Evolutionary conservation across 2,888 invertebrate genomes (phyloP).

Genomic region (Hedya salicella): DNA sequence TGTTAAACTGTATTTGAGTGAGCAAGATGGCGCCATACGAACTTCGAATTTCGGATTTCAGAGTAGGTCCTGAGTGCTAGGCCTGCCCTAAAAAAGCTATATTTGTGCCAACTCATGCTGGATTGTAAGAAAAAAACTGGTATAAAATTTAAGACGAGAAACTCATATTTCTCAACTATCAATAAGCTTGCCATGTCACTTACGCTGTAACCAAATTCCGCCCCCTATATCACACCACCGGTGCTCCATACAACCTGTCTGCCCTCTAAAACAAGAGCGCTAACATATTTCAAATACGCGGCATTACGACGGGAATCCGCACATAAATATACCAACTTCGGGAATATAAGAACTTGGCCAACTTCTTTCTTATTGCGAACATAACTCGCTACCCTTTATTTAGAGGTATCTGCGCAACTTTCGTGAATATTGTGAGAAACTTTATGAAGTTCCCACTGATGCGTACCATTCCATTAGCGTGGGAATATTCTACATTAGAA

Average conservation of each 20-base stretch:
- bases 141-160: too few relatives aligned
- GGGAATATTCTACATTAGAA: background rate
- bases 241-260: constrained; percentile 13
- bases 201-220: too few relatives aligned
- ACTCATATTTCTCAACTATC: too few relatives aligned
- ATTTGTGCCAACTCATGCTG: too few relatives aligned
- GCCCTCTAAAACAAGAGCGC: constrained; percentile 1
- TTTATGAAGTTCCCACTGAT: constrained; percentile 11
- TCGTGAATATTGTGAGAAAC: constrained; percentile 19
- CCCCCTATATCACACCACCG: too few relatives aligned
- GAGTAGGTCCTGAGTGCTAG: too few relatives aligned
- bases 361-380: constrained; percentile 31
- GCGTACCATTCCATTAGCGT: background rate
- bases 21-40: too few relatives aligned
- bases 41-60: too few relatives aligned
- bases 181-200: too few relatives aligned
- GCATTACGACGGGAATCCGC: constrained; percentile 19
- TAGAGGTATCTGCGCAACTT: constrained; percentile 27
- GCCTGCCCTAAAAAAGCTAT: too few relatives aligned
- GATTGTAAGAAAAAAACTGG: too few relatives aligned
- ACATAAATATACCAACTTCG: constrained; percentile 38
- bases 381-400: constrained; percentile 34
- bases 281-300: constrained; percentile 34
- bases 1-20: too few relatives aligned
- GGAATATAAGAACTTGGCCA: constrained; percentile 33